These are phyloP conservation scores for Hirudinaria manillensis DNA, from an alignment of 2,888 invertebrate species.

Conservation along the genomic window DNA sequence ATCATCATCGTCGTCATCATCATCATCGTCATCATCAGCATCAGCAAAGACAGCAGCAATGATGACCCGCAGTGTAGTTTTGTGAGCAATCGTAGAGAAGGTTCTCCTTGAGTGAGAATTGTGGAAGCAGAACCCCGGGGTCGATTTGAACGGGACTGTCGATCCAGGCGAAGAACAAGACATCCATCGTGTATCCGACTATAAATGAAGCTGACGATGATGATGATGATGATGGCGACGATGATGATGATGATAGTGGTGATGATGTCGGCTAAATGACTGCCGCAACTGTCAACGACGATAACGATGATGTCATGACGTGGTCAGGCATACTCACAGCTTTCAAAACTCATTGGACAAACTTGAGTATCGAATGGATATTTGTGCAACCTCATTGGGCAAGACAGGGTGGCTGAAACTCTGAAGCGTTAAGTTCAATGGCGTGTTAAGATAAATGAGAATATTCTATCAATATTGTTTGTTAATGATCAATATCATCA, in stretches of 20 bases:
- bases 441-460: background rate
- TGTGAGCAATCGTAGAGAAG: constrained; percentile 40
- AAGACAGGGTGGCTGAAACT: constrained; percentile 39
- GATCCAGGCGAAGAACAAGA: constrained; percentile 39
- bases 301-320: background rate
- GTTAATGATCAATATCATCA: too few species aligned
- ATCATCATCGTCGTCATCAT: constrained; percentile 27
- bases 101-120: constrained; percentile 36
- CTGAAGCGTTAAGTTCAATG: constrained; percentile 12
- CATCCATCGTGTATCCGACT: constrained; percentile 41
- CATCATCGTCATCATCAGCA: constrained; percentile 23
- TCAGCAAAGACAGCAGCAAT: constrained; percentile 13
- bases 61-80: constrained; percentile 39
- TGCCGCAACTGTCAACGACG: too few species aligned
- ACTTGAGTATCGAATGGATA: constrained; percentile 49
- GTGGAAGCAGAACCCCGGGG: constrained; percentile 35
- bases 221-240: background rate
- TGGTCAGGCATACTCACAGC: constrained; percentile 28
- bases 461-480: background rate
- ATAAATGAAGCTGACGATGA: background rate
- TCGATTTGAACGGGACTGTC: constrained; percentile 38
- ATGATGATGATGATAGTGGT: background rate
- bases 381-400: constrained; percentile 48
- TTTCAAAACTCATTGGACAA: constrained; percentile 45
- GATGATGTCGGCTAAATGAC: background rate